Conservation (phyloP, 2,797 vertebrate species). For the Orientallactaga sibirica region DNA sequence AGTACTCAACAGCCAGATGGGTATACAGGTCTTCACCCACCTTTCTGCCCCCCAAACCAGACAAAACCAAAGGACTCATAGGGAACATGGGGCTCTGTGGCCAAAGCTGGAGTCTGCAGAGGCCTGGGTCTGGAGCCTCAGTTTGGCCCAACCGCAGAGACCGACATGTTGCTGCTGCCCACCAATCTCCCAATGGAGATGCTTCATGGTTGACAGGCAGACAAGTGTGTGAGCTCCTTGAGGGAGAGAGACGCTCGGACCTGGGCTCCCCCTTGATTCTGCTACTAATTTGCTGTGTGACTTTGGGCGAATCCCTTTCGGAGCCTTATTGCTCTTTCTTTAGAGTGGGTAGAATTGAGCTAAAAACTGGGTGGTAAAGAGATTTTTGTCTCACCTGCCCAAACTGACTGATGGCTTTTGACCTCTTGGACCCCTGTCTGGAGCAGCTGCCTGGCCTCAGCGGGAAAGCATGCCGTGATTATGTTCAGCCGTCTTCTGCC, state of each 20-base stretch:
- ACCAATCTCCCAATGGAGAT: background rate
- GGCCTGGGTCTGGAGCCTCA: background rate
- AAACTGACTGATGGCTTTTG: background rate
- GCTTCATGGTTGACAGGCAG: background rate
- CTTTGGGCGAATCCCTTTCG: background rate
- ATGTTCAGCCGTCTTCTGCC: background rate
- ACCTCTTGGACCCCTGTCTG: background rate
- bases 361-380: background rate
- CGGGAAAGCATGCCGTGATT: background rate
- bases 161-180: background rate
- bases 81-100: background rate
- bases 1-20: background rate
- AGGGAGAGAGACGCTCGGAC: too few species aligned
- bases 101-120: background rate
- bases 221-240: background rate
- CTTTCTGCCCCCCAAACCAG: background rate
- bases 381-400: background rate
- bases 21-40: background rate
- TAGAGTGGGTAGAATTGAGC: conserved; percentile 3
- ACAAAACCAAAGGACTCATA: background rate
- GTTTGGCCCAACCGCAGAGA: background rate
- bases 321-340: conserved; percentile 28
- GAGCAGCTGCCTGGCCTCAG: background rate
- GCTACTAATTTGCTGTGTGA: background rate
- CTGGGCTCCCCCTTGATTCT: background rate